These are phyloP conservation scores for Gadus macrocephalus DNA, from an alignment of 2,113 vertebrate species.

Conservation along the genomic window DNA sequence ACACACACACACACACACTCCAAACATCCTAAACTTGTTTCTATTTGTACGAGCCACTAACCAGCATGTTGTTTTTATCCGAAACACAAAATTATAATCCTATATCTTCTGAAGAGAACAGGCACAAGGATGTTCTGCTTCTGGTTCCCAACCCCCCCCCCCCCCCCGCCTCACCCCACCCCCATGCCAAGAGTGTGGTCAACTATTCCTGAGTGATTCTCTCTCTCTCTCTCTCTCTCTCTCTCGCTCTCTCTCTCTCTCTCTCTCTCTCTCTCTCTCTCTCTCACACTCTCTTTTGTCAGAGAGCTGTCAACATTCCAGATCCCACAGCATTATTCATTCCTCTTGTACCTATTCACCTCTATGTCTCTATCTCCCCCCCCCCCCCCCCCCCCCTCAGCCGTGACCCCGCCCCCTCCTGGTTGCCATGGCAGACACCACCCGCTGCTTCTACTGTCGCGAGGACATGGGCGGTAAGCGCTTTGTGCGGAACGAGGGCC, in stretches of 20 bases:
- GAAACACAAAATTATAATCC: too few species aligned
- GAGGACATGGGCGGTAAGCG: constrained; percentile 86
- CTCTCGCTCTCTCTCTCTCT: background rate
- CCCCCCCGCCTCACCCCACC: too few species aligned
- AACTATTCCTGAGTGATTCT: too few species aligned
- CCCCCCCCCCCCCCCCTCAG: constrained; percentile 3
- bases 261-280: background rate
- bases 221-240: too few species aligned
- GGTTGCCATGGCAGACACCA: constrained; percentile 83
- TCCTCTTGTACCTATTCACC: constrained; percentile 50
- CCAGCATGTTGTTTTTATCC: background rate
- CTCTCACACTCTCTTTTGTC: background rate
- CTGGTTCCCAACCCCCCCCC: too few species aligned
- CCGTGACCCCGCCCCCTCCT: constrained; percentile 46
- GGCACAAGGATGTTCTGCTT: too few species aligned
- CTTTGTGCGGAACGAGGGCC: constrained; percentile 86
- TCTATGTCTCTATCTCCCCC: background rate
- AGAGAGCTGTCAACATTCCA: constrained; percentile 49
- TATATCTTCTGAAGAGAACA: too few species aligned
- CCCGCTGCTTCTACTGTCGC: constrained; percentile 88
- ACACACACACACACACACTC: background rate
- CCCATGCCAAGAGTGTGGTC: too few species aligned
- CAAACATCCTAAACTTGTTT: background rate
- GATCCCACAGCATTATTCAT: constrained; percentile 54
- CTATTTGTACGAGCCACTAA: background rate